A percentile compares a stretch with the other conserved stretches of the same genome.
Conservation (phyloP, 2,113 vertebrate genomes). For the Ornithorhynchus anatinus region DNA sequence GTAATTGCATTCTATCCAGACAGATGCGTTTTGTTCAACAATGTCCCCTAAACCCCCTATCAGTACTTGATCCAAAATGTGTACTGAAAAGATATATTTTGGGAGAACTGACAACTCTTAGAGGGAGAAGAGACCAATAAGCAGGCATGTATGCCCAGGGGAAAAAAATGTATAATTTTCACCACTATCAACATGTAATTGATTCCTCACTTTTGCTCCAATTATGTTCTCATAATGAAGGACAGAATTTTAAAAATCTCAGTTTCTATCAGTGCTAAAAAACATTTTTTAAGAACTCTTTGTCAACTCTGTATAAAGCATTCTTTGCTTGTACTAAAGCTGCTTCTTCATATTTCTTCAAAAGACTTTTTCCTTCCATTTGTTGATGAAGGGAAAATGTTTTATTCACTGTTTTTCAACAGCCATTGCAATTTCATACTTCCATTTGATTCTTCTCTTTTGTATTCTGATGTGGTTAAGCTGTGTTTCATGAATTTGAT, state of each 20-base stretch:
- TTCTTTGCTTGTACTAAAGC: neutral
- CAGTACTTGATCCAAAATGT: too few species aligned
- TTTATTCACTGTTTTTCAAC: neutral
- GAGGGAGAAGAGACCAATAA: too few species aligned
- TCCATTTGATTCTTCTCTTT: neutral
- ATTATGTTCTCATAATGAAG: neutral
- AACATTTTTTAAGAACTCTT: neutral
- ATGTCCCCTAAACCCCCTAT: too few species aligned
- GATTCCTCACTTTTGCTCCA: neutral
- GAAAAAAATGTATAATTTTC: too few species aligned
- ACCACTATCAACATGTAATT: neutral
- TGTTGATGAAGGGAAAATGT: neutral
- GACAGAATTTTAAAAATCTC: neutral
- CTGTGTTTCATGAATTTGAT: conserved; percentile 1
- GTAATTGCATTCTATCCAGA: too few species aligned
- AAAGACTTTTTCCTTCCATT: neutral
- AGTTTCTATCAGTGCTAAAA: neutral
- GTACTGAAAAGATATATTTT: too few species aligned
- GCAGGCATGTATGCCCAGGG: too few species aligned
- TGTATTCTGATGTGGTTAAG: neutral
- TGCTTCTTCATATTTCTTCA: neutral
- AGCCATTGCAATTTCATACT: conserved; percentile 33
- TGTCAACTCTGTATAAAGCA: neutral
- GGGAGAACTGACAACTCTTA: too few species aligned
- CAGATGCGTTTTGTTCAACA: too few species aligned